Evolutionary conservation across 2,113 vertebrate genomes (phyloP).

Genomic region (Oxyura jamaicensis): DNA sequence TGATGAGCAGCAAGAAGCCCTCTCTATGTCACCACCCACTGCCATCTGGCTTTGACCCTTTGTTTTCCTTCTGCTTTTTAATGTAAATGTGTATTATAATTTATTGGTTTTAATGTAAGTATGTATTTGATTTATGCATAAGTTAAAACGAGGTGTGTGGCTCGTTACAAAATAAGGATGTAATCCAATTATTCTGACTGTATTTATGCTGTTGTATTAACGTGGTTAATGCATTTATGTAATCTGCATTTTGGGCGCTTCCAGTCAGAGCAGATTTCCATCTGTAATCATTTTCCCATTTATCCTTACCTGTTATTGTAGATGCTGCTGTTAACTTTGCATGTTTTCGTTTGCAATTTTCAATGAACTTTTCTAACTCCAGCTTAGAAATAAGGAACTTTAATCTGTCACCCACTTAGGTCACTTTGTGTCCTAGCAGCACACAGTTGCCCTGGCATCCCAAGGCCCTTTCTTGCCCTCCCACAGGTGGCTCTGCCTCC

Average conservation of each 20-base stretch:
- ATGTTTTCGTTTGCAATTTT: neutral
- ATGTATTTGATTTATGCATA: neutral
- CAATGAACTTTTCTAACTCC: neutral
- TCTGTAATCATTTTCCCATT: neutral
- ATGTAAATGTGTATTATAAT: neutral
- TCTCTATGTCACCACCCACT: neutral
- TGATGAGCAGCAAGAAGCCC: neutral
- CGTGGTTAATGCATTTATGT: neutral
- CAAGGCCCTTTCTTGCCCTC: neutral
- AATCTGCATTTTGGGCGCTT: neutral
- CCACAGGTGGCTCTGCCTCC: neutral
- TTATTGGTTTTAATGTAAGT: neutral
- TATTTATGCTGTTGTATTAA: neutral
- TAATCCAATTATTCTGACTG: neutral
- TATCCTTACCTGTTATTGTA: neutral
- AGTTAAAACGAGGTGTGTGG: neutral
- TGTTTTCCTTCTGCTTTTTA: neutral
- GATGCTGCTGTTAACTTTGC: neutral
- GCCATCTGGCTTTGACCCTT: neutral
- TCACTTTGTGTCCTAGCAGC: neutral
- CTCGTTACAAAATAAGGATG: neutral
- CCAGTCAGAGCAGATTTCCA: neutral
- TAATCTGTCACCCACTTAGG: neutral
- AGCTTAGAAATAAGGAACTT: neutral
- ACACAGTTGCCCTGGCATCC: accelerated